A percentile compares a stretch with the other conserved stretches of the same genome.
Evolutionary conservation across 2,113 vertebrate genomes (phyloP).

Genomic region (Poicephalus gulielmi): DNA sequence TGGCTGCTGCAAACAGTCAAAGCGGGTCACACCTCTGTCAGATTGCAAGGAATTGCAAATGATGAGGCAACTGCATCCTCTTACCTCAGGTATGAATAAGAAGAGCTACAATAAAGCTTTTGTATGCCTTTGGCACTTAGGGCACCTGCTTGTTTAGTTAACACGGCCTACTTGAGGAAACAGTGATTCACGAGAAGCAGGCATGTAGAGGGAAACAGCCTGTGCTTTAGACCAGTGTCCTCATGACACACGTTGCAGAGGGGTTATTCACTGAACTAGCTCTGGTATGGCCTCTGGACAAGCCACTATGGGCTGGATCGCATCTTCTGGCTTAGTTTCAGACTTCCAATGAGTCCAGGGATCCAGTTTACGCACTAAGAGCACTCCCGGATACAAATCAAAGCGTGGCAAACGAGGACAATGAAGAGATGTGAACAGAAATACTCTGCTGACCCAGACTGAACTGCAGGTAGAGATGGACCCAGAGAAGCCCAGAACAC

Average conservation of each 20-base stretch:
- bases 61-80: not conserved
- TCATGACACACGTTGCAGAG: accelerated
- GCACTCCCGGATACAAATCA: not conserved
- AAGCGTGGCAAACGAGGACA: accelerated
- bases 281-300: accelerated
- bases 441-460: not conserved
- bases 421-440: not conserved
- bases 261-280: not conserved
- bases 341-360: not conserved
- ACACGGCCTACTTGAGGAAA: accelerated
- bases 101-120: not conserved
- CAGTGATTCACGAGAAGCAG: not conserved
- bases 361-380: not conserved
- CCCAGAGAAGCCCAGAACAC: not conserved
- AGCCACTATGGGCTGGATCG: not conserved
- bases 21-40: not conserved
- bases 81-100: not conserved
- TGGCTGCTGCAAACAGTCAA: not conserved
- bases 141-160: not conserved
- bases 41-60: not conserved
- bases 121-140: not conserved
- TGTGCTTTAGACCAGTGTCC: not conserved
- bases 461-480: not conserved
- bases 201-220: not conserved
- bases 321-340: not conserved